A percentile compares a stretch with the other conserved stretches of the same genome.
These are phyloP conservation scores for Hemicentrotus pulcherrimus DNA, from an alignment of 35 echinoderm and acorn worm species.

Conservation along the genomic window DNA sequence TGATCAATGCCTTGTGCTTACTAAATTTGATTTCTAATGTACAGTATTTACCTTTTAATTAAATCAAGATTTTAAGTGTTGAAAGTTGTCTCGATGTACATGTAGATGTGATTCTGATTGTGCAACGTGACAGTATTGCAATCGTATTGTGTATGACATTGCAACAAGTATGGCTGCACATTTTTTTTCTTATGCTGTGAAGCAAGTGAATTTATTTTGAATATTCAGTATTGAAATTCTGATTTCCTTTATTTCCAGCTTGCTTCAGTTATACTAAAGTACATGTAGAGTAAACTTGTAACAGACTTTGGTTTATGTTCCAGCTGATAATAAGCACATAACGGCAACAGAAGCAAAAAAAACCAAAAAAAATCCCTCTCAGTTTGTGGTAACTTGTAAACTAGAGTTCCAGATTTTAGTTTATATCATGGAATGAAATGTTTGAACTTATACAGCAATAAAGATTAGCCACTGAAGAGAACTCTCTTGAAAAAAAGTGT, in stretches of 20 bases:
- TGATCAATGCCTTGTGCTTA: neutral
- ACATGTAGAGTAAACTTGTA: neutral
- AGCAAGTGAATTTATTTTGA: neutral
- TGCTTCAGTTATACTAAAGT: neutral
- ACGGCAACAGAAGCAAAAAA: neutral
- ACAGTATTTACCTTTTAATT: neutral
- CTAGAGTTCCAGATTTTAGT: neutral
- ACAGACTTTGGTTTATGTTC: neutral
- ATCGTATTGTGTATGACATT: neutral
- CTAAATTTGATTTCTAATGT: slow-evolving; percentile 6
- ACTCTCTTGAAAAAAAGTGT: neutral
- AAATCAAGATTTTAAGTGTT: neutral
- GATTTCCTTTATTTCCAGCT: neutral
- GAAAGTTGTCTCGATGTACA: neutral
- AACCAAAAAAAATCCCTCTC: too few species aligned
- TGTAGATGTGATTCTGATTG: neutral
- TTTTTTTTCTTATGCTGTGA: neutral
- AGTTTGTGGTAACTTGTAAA: neutral
- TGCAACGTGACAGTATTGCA: neutral
- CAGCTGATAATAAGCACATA: neutral
- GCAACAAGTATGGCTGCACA: neutral
- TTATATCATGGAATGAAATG: neutral
- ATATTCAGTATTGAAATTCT: neutral
- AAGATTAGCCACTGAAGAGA: slow-evolving; percentile 18
- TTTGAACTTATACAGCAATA: slow-evolving; percentile 30